These are phyloP conservation scores for Thymelicus acteon DNA, from an alignment of 2,888 invertebrate species.

Conservation along the genomic window DNA sequence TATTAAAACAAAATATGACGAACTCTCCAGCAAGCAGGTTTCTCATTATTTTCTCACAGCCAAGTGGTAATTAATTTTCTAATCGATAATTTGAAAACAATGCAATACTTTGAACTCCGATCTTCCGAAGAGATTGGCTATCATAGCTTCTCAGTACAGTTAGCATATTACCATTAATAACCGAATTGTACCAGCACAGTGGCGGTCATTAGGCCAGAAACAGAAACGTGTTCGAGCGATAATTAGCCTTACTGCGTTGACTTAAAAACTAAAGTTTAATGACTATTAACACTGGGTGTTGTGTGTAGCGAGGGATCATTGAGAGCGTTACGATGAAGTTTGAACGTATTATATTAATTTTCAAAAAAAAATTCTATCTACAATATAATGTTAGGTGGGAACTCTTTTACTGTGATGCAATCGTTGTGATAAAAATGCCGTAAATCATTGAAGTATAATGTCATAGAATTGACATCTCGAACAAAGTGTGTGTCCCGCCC, in stretches of 20 bases:
- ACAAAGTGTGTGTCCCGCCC: too few relatives aligned
- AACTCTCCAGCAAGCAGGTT: too few relatives aligned
- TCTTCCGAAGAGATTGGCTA: neutral
- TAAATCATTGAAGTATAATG: too few relatives aligned
- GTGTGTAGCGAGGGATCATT: neutral
- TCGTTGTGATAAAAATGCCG: too few relatives aligned
- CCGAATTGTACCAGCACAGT: slow-evolving; percentile 32
- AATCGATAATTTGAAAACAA: too few relatives aligned
- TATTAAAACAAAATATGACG: too few relatives aligned
- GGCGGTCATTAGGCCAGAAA: slow-evolving; percentile 31
- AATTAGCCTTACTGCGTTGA: slow-evolving; percentile 15
- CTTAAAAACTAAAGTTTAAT: slow-evolving; percentile 25
- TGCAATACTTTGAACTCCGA: too few relatives aligned
- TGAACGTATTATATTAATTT: neutral
- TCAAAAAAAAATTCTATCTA: neutral
- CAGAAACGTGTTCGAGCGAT: slow-evolving; percentile 13
- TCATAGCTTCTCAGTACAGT: slow-evolving; percentile 25
- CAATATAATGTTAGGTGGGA: too few relatives aligned
- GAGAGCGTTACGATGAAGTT: neutral
- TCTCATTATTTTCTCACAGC: too few relatives aligned
- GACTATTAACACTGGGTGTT: slow-evolving; percentile 8
- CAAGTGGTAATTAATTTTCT: too few relatives aligned
- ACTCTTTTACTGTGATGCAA: too few relatives aligned
- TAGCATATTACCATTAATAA: slow-evolving; percentile 37
- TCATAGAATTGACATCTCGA: too few relatives aligned